Conservation (phyloP, 1,140 invertebrate genomes). For the Aplysia californica region DNA sequence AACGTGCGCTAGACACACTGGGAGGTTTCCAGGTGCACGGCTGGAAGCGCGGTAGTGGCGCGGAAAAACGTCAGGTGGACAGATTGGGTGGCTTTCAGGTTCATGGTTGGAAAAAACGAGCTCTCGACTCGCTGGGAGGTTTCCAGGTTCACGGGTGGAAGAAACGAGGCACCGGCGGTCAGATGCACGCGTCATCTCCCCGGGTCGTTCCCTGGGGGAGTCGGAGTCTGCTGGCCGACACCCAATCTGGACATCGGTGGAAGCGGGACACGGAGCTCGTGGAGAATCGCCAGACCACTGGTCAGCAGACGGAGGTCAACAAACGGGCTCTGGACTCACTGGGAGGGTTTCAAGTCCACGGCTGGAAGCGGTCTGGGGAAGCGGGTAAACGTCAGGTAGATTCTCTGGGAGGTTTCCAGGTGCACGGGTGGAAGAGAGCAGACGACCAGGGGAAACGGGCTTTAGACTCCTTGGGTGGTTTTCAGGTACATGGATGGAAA, state of each 20-base stretch:
- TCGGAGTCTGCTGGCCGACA: not conserved
- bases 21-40: not conserved
- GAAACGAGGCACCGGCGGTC: not conserved
- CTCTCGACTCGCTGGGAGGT: not conserved
- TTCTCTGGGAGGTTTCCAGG: not conserved
- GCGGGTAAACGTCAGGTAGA: too few species aligned
- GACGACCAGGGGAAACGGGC: too few species aligned
- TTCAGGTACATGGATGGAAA: not conserved
- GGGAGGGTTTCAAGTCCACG: not conserved
- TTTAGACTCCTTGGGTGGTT: not conserved
- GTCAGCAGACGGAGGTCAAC: not conserved
- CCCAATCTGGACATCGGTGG: not conserved
- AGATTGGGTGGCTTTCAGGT: not conserved
- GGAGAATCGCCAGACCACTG: not conserved
- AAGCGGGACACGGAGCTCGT: not conserved
- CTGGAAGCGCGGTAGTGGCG: not conserved
- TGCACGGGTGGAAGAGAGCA: not conserved
- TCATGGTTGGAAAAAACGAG: not conserved
- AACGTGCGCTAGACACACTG: not conserved
- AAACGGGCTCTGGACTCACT: not conserved
- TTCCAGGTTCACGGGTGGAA: not conserved
- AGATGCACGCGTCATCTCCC: not conserved
- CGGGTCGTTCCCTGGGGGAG: not conserved
- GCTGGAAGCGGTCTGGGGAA: not conserved
- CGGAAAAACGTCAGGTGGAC: not conserved